phyloP scores from a whole-genome alignment of 1,140 invertebrate species.

The Cyclina sinensis region DNA sequence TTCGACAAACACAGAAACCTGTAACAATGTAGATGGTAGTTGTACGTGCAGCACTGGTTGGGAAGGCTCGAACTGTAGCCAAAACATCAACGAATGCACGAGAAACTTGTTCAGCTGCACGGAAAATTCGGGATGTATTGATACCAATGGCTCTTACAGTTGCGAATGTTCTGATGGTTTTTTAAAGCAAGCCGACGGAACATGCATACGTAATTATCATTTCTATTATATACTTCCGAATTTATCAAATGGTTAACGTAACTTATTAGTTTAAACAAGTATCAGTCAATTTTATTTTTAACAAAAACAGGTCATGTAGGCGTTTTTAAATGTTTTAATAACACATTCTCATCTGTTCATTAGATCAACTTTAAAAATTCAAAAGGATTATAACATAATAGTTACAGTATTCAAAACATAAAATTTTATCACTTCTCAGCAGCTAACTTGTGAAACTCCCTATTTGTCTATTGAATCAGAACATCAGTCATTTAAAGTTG shows the following conservation, averaged over 20 bases:
- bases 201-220: slow-evolving; percentile 1
- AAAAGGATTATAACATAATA: too few relatives aligned
- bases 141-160: slow-evolving; percentile 15
- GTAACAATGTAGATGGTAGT: neutral
- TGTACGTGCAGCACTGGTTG: slow-evolving; percentile 52
- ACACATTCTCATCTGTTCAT: too few relatives aligned
- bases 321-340: too few relatives aligned
- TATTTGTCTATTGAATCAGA: too few relatives aligned
- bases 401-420: too few relatives aligned
- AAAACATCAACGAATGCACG: slow-evolving; percentile 47
- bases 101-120: neutral
- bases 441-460: too few relatives aligned
- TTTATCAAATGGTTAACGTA: neutral
- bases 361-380: too few relatives aligned
- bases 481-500: too few relatives aligned
- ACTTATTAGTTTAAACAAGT: neutral
- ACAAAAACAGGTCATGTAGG: neutral
- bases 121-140: neutral
- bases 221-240: neutral
- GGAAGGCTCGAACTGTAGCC: neutral
- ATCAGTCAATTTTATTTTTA: neutral
- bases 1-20: slow-evolving; percentile 1
- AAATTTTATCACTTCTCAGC: too few relatives aligned
- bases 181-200: neutral
- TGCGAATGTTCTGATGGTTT: slow-evolving; percentile 52